Evolutionary conservation across 2,113 vertebrate species (phyloP).

Genomic region (Synchiropus splendidus): DNA sequence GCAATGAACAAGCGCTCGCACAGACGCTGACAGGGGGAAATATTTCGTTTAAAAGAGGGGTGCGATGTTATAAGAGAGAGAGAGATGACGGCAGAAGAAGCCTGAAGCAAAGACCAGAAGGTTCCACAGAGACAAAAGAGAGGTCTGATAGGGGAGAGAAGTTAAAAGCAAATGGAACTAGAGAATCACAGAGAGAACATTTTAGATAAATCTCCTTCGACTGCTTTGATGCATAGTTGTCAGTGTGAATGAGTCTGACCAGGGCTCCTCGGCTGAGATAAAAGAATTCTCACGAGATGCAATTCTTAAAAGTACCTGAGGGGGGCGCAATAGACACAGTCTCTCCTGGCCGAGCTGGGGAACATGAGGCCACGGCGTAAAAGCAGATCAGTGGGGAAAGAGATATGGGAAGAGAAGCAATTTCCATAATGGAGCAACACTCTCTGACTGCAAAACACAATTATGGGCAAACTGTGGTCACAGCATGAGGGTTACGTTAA

Average conservation of each 20-base stretch:
- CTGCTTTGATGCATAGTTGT: slow-evolving; percentile 19
- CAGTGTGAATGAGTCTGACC: too few species aligned
- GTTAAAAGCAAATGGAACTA: too few species aligned
- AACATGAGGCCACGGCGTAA: slow-evolving; percentile 5
- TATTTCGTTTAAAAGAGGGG: slow-evolving; percentile 4
- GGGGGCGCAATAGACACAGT: slow-evolving; percentile 51
- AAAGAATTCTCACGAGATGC: slow-evolving; percentile 27
- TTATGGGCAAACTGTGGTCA: slow-evolving; percentile 44
- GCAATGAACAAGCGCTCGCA: slow-evolving; percentile 43
- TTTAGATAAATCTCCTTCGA: slow-evolving; percentile 24
- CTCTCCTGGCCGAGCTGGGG: slow-evolving; percentile 1
- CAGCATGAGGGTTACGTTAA: slow-evolving; percentile 39
- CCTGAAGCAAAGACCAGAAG: slow-evolving; percentile 5
- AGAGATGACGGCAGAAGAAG: slow-evolving; percentile 10
- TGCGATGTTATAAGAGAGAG: slow-evolving; percentile 18
- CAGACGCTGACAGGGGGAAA: slow-evolving; percentile 35
- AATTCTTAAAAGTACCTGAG: slow-evolving; percentile 9
- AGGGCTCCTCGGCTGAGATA: slow-evolving; percentile 9
- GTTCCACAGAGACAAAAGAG: slow-evolving; percentile 15
- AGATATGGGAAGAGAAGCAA: slow-evolving; percentile 37
- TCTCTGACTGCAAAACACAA: slow-evolving; percentile 52
- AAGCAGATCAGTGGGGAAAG: slow-evolving; percentile 12
- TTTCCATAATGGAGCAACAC: slow-evolving; percentile 49
- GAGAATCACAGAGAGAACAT: slow-evolving; percentile 15
- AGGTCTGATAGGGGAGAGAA: too few species aligned